Evolutionary conservation across 2,888 invertebrate species (phyloP), one percentile per base, ranked within the genome.

Genomic region (Shargacucullia verbasci): DNA sequence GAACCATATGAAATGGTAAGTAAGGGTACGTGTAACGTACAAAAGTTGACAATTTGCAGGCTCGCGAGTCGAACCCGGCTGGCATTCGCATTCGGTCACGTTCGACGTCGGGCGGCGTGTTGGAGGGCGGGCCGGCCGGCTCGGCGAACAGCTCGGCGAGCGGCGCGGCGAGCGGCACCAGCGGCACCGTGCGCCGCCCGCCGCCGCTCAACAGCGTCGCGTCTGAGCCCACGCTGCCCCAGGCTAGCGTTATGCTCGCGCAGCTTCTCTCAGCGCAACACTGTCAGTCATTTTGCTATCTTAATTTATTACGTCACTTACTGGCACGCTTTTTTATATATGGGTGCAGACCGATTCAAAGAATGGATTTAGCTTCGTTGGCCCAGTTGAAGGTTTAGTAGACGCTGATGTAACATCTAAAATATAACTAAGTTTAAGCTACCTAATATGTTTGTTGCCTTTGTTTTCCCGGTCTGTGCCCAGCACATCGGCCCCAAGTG

Each of bases 191-290:
- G 40, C 88, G 89, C 53, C 88, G 88, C 38, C 92, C 90, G 60
- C 94, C 95, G 57, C 97, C 97, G 64, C 94, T 97, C 73, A 95
- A 96, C 76, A 95, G 96, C 75, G 96, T 97, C 41, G 95, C 96
- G 56, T 97, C 97, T 84, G 97, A 97, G 90, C 97, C 97, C 44
- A 95, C 96, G 76, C 91, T 97, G 66, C 94, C 95, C 70, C 95
- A 95, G 76, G 94, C 95, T 79, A 97, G 97, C 91, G 97, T 97
- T 52, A 95, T 97, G 85, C 95, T 98, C 60, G 98, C 98, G 43
- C 98, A 98, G 83, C 95, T 98, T 68, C 95, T 98, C 72, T 97
- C 97, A 46, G 84, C 90, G 52, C 92, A 93, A 73, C 93, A 92
- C 95, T 96, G 96, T 96, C 86, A 92, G 95, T 94, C 66, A 57